Conservation (phyloP, 2,113 vertebrate species). For the Salvelinus alpinus region DNA sequence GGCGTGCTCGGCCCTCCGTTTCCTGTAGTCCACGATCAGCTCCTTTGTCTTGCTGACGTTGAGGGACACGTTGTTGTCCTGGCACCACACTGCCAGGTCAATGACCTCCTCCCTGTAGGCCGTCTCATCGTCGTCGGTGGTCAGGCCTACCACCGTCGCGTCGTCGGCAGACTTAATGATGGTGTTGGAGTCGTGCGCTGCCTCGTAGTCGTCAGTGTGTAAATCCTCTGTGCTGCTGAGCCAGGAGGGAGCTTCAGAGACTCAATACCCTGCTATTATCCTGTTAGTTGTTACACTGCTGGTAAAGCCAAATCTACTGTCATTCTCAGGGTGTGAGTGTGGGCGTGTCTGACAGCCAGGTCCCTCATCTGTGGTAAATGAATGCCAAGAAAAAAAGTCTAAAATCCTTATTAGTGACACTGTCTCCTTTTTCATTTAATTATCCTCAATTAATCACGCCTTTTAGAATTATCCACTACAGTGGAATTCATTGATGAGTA, state of each 20-base stretch:
- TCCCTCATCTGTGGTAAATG: slow-evolving; percentile 44
- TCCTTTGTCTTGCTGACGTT: no score
- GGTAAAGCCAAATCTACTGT: slow-evolving; percentile 37
- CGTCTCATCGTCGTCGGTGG: no score
- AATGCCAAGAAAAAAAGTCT: slow-evolving; percentile 40
- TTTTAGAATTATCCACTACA: slow-evolving; percentile 70
- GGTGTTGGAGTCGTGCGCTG: no score
- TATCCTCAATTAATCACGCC: slow-evolving; percentile 72
- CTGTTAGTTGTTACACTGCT: slow-evolving; percentile 67
- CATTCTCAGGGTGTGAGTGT: slow-evolving; percentile 41
- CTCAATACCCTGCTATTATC: slow-evolving; percentile 74
- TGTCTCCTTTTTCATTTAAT: slow-evolving; percentile 68
- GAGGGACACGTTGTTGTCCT: no score
- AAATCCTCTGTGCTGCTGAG: slow-evolving; percentile 8
- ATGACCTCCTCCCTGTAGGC: no score
- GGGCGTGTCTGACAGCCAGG: slow-evolving; percentile 29
- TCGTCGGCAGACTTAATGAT: no score
- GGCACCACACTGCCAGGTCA: no score
- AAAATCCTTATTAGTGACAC: slow-evolving; percentile 55
- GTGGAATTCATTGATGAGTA: slow-evolving; percentile 66
- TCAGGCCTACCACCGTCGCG: no score
- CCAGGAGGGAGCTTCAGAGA: slow-evolving; percentile 58
- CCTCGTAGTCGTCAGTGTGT: neutral
- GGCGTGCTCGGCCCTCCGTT: no score
- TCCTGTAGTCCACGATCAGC: no score